These are phyloP conservation scores for Trichopria drosophilae DNA, from an alignment of 2,888 invertebrate species.

Conservation along the genomic window DNA sequence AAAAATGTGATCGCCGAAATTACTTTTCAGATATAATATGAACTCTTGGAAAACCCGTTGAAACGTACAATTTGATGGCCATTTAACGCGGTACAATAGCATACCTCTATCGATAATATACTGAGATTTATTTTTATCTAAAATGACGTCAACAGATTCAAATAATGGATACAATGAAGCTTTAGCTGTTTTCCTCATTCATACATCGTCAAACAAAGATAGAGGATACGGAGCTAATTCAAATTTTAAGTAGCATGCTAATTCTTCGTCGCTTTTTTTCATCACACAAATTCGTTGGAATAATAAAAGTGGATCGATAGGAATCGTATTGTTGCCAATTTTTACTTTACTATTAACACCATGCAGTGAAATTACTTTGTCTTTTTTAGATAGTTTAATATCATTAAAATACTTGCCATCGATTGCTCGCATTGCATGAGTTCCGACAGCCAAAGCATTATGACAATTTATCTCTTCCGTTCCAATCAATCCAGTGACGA, in stretches of 20 bases:
- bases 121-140: no score
- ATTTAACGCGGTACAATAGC: no score
- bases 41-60: no score
- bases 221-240: no score
- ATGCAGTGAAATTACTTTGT: constrained; percentile 43
- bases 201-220: constrained; percentile 36
- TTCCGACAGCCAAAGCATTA: constrained; percentile 45
- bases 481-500: constrained; percentile 34
- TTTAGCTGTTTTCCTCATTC: constrained; percentile 38
- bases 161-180: no score
- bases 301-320: constrained; percentile 30
- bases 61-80: no score
- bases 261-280: constrained; percentile 30
- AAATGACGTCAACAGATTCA: no score
- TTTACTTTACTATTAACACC: constrained; percentile 43
- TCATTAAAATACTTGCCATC: no score
- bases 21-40: no score
- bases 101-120: no score
- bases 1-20: no score
- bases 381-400: constrained; percentile 43
- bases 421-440: no score
- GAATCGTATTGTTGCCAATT: constrained; percentile 38
- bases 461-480: constrained; percentile 37
- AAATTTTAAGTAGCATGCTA: constrained; percentile 32
- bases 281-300: constrained; percentile 33